These are phyloP conservation scores for Cynaeus angustus DNA, from an alignment of 2,888 invertebrate genomes.

Conservation along the genomic window DNA sequence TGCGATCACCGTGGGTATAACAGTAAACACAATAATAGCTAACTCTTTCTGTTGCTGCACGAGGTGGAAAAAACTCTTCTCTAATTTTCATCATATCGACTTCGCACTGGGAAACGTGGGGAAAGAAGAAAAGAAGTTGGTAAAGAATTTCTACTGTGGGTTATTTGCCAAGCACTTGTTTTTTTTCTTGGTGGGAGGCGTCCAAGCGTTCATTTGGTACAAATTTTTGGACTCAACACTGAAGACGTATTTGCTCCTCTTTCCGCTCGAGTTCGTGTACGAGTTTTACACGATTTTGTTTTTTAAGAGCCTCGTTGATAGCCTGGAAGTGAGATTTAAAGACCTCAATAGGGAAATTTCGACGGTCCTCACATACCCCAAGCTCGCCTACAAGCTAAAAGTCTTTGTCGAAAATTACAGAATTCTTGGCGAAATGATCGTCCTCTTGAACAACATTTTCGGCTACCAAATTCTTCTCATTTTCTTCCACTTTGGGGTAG, in stretches of 20 bases:
- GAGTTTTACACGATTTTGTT: neutral
- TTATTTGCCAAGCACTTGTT: neutral
- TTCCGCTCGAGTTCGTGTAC: neutral
- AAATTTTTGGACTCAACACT: neutral
- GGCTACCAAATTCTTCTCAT: neutral
- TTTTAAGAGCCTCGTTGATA: neutral
- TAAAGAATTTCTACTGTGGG: neutral
- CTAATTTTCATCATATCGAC: neutral
- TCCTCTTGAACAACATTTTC: neutral
- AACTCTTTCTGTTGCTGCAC: neutral
- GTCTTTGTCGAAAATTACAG: neutral
- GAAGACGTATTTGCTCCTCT: neutral
- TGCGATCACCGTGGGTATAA: neutral
- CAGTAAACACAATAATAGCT: neutral
- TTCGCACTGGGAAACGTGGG: neutral
- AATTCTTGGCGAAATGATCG: neutral
- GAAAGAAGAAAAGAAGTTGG: neutral
- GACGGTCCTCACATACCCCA: neutral
- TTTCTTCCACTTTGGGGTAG: neutral
- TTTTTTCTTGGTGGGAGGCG: neutral
- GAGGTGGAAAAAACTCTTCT: neutral
- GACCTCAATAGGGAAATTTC: neutral
- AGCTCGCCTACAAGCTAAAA: neutral
- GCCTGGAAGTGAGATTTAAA: neutral
- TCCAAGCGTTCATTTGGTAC: neutral